Evolutionary conservation across 2,888 invertebrate species (phyloP).

Genomic region (Melanophora roralis): DNA sequence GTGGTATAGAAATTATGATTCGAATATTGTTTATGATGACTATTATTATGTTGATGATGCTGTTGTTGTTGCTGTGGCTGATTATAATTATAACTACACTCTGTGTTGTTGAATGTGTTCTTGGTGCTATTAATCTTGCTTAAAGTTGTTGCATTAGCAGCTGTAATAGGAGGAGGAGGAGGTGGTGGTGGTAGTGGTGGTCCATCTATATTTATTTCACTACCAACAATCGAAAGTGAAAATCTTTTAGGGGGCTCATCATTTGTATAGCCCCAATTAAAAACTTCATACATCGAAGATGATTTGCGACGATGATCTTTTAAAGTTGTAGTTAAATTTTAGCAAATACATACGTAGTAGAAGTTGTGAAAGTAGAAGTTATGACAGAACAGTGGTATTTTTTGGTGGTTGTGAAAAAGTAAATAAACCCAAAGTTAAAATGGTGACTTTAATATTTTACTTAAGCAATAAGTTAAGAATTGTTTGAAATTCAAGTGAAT

Average conservation of each 20-base stretch:
- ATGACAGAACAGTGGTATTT: slow-evolving; percentile 21
- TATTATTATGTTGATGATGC: slow-evolving; percentile 64
- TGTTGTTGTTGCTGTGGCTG: slow-evolving; percentile 45
- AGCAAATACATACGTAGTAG: slow-evolving; percentile 4
- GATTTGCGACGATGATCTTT: slow-evolving; percentile 80
- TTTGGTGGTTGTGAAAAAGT: slow-evolving; percentile 50
- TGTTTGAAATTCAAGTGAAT: too few relatives aligned
- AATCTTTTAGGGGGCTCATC: slow-evolving; percentile 77
- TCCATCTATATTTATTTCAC: slow-evolving; percentile 77
- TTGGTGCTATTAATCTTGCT: slow-evolving; percentile 57
- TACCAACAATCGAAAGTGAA: slow-evolving; percentile 75
- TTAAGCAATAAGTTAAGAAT: slow-evolving; percentile 21
- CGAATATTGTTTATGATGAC: slow-evolving; percentile 72
- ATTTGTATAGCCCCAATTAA: slow-evolving; percentile 81
- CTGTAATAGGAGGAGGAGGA: slow-evolving; percentile 56
- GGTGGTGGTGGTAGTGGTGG: slow-evolving; percentile 67
- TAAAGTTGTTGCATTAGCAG: slow-evolving; percentile 55
- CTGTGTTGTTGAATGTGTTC: slow-evolving; percentile 63
- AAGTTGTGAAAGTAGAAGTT: slow-evolving; percentile 25
- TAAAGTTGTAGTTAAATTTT: slow-evolving; percentile 54
- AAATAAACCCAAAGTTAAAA: slow-evolving; percentile 59
- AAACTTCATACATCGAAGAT: slow-evolving; percentile 86
- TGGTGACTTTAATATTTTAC: slow-evolving; percentile 54
- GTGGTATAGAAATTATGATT: slow-evolving; percentile 69
- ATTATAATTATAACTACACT: slow-evolving; percentile 48